Evolutionary conservation across 2,797 vertebrate genomes (phyloP).

Genomic region (Aldrovandia affinis): DNA sequence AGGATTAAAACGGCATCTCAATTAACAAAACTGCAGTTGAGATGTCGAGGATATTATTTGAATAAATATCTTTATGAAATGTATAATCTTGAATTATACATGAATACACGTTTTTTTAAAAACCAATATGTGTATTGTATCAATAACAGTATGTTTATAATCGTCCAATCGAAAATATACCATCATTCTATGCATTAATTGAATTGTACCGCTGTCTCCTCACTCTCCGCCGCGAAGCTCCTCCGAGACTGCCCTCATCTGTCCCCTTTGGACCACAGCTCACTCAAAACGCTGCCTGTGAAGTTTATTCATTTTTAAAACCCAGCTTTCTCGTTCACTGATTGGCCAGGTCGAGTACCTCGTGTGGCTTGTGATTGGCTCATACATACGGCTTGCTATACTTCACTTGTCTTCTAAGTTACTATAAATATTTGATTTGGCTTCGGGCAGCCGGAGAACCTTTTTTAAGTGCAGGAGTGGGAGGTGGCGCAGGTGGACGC

Average conservation of each 20-base stretch:
- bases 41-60: too few relatives aligned
- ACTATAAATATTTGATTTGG: conserved; percentile 68
- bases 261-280: not conserved
- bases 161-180: too few relatives aligned
- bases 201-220: not conserved
- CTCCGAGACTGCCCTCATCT: not conserved
- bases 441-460: conserved; percentile 49
- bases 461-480: conserved; percentile 33
- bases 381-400: conserved; percentile 55
- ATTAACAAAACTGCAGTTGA: too few relatives aligned
- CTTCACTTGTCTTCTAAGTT: conserved; percentile 64
- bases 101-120: too few relatives aligned
- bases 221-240: not conserved
- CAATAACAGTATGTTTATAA: not conserved
- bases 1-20: too few relatives aligned
- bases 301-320: conserved; percentile 2
- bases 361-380: conserved; percentile 65
- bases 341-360: conserved; percentile 65
- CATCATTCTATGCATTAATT: not conserved
- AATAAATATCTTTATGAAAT: too few relatives aligned
- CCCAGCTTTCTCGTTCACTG: conserved; percentile 59
- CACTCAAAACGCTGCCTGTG: not conserved
- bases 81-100: too few relatives aligned
- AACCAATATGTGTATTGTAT: too few relatives aligned
- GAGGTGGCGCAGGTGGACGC: conserved; percentile 22